Evolutionary conservation across 2,113 vertebrate genomes (phyloP).

Genomic region (Noturus placidus): DNA sequence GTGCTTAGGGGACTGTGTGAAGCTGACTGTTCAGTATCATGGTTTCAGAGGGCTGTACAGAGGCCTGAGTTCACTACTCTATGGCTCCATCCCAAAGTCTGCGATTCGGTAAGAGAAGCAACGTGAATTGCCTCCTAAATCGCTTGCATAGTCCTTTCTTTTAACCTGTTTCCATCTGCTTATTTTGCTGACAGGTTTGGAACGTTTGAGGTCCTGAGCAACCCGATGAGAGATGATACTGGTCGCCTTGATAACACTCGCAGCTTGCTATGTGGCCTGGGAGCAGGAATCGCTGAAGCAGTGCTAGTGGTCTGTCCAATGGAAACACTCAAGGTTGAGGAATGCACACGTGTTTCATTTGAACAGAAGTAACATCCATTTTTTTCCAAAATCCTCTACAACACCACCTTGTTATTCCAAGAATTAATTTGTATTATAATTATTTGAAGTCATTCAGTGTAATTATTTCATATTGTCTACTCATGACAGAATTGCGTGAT

Average conservation of each 20-base stretch:
- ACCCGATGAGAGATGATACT: constrained; percentile 70
- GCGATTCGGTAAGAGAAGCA: constrained; percentile 70
- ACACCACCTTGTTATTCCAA: background rate
- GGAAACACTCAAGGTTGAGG: constrained; percentile 76
- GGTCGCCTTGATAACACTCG: constrained; percentile 75
- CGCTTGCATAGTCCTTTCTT: background rate
- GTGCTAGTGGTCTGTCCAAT: constrained; percentile 79
- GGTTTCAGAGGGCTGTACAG: constrained; percentile 75
- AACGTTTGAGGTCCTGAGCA: constrained; percentile 77
- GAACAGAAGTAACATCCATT: background rate
- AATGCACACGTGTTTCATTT: background rate
- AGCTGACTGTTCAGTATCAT: constrained; percentile 75
- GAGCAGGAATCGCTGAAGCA: constrained; percentile 73
- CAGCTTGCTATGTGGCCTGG: constrained; percentile 75
- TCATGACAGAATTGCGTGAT: background rate
- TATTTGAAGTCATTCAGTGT: no score
- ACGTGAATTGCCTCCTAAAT: background rate
- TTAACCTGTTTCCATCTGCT: background rate
- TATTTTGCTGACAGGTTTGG: constrained; percentile 70
- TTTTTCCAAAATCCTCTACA: background rate
- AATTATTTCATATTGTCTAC: background rate
- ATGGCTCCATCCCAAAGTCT: constrained; percentile 79
- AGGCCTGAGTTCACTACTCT: constrained; percentile 77
- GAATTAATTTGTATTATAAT: background rate
- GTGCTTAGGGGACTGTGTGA: constrained; percentile 73